Base-by-base conservation (phyloP, 2,888 invertebrate species). In the Tipula confusa region DNA sequence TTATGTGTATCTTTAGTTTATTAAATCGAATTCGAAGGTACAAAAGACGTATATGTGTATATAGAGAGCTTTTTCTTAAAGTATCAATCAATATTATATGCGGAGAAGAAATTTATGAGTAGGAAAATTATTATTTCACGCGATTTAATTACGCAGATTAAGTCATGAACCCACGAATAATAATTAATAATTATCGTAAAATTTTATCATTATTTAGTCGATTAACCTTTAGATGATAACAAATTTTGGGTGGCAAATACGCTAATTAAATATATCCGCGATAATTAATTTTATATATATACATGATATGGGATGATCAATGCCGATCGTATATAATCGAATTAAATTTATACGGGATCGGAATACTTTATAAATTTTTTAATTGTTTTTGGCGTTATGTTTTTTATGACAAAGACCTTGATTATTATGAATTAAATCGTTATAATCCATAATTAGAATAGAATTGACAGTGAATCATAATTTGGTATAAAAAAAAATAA, bases 11-110 rank as follows among this genome's bases (percentile, higher is more conserved):
- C 43, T 43, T 43, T n/a, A 43, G 15, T 43, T 43, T 64, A 64
- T 64, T 64, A 64, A 64, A 24, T 64, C 64, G 64, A 64, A 64
- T 64, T 64, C 64, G 64, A 64, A 64, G 64, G 64, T 64, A 64
- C 24, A 24, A 64, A 64, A 64, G 64, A 64, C 9, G 64, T 43
- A 5, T 43, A n/a, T n/a, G 9, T 36, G 11, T 11, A 36, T 64
- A 64, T 9, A 64, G 64, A 64, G 64, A 64, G 64, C 64, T 64
- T 64, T 64, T 43, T 24, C 18, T 64, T 43, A 43, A 4, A 43
- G 2, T 9, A n/a, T 38, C 2, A n/a, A n/a, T 43, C 13, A 13
- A 24, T 64, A 64, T 64, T n/a, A n/a, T n/a, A n/a, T n/a, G n/a
- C n/a, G n/a, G n/a, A n/a, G n/a, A 18, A 64, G 15, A 43, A 43